Evolutionary conservation across 2,797 vertebrate species (phyloP).

Genomic region (Hydrolagus colliei): DNA sequence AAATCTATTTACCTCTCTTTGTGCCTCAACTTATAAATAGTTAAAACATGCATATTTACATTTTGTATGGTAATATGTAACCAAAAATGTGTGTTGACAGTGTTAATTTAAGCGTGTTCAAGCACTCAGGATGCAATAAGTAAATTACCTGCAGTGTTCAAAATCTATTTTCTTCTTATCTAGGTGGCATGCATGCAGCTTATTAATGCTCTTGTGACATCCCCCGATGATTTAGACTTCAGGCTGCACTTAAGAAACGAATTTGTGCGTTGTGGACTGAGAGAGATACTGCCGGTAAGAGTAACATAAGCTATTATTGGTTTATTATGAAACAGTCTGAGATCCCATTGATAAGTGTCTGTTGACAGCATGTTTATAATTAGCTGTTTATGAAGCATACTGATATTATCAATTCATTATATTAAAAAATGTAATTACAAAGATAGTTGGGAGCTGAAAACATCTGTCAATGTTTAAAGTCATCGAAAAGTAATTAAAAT

Average conservation of each 20-base stretch:
- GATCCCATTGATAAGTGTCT: neutral
- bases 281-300: conserved; percentile 87
- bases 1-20: too few relatives aligned
- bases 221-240: conserved; percentile 95
- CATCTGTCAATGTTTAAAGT: neutral
- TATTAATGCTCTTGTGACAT: conserved; percentile 95
- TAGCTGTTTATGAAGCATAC: neutral
- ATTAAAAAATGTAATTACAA: neutral
- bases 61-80: too few relatives aligned
- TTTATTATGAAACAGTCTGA: neutral
- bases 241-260: conserved; percentile 97
- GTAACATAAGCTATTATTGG: conserved; percentile 14
- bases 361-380: neutral
- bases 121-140: neutral
- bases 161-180: conserved; percentile 41
- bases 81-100: too few relatives aligned
- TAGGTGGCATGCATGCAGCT: conserved; percentile 98
- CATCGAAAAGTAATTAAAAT: neutral
- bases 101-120: too few relatives aligned
- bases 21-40: too few relatives aligned
- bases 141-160: neutral
- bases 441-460: neutral
- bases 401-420: neutral
- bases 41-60: too few relatives aligned
- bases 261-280: conserved; percentile 94